Base-by-base conservation (phyloP, 2,888 invertebrate genomes). In the Steromphala cineraria region DNA sequence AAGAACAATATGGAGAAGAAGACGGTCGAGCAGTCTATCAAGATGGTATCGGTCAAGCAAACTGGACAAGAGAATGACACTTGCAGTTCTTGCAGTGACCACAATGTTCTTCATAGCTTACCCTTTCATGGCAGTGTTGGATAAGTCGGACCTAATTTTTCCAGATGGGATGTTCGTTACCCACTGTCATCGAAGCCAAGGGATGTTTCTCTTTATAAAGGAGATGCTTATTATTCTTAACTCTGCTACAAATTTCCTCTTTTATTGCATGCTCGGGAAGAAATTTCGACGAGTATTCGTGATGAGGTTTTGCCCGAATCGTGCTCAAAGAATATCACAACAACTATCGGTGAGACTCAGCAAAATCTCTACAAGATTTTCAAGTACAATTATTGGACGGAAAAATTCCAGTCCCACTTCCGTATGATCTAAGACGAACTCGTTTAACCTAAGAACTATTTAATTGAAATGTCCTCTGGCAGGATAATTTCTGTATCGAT, bases 261-360 rank as follows among this genome's bases (percentile, higher is more conserved):
- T 89, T 10, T 89, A 89, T 80, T 89, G 89, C 67, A 82, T 89
- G 31, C 88, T 89, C 79, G 89, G 89, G 0, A 79, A 83, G 74
- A 89, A 90, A 75, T 89, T 89, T 80, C 83, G 89, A 2, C 56
- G 80, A 31, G 84, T 85, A 15, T 87, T 89, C 36, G 24, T 76
- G 13, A 24, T 76, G 21, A 24, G 76, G 24, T 55, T 76, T 24
- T 76, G 76, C n/a, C 76, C 76, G 3, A 28, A 71, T 10, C 28
- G 36, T 19, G 71, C 71, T 53, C 53, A 36, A 28, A 28, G 76
- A 10, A 28, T 76, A 28, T 53, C 76, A 28, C 31, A 53, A 28
- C 28, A 28, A 31, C 21, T 76, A 55, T 53, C 76, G 1, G 17
- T 55, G 24, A 21, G 76, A 10, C 28, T 76, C 31, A 76, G 55